Percentiles rank a stretch among this genome's conserved stretches.
These are phyloP conservation scores for Macrotis lagotis DNA, from an alignment of 2,113 vertebrate genomes.

Conservation along the genomic window DNA sequence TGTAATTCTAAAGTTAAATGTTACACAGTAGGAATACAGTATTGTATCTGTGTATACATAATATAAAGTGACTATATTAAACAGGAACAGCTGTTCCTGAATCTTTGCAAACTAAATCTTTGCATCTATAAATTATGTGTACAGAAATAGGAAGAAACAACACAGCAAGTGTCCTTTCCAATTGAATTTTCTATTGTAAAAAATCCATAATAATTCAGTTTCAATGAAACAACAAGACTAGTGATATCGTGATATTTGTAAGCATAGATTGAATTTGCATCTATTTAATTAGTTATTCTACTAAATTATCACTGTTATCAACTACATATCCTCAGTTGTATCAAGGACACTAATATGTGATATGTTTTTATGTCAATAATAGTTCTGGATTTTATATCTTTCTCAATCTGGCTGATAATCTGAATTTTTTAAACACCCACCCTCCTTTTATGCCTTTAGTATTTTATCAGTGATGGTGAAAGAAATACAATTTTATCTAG, in stretches of 20 bases:
- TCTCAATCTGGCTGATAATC: neutral
- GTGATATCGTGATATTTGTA: conserved; percentile 58
- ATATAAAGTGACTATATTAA: conserved; percentile 70
- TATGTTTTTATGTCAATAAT: conserved; percentile 20
- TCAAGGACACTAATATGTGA: conserved; percentile 6
- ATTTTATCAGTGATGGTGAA: conserved; percentile 4
- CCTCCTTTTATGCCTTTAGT: conserved; percentile 28
- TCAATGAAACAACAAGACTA: conserved; percentile 56
- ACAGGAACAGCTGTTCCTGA: conserved; percentile 78
- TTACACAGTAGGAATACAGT: conserved; percentile 58
- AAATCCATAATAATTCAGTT: conserved; percentile 27
- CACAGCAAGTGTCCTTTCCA: conserved; percentile 60
- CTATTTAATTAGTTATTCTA: conserved; percentile 67
- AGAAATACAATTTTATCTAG: conserved; percentile 48
- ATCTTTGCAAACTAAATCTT: conserved; percentile 76
- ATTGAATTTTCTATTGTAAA: conserved; percentile 54
- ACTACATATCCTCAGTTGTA: conserved; percentile 45
- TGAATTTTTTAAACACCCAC: neutral
- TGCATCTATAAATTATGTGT: conserved; percentile 72
- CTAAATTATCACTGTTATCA: conserved; percentile 32
- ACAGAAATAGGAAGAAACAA: conserved; percentile 63
- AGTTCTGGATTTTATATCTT: neutral
- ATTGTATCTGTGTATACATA: conserved; percentile 68
- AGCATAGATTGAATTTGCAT: conserved; percentile 41
- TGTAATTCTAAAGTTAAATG: conserved; percentile 66